Evolutionary conservation across 2,113 vertebrate genomes (phyloP).

Genomic region (Galeopterus variegatus): DNA sequence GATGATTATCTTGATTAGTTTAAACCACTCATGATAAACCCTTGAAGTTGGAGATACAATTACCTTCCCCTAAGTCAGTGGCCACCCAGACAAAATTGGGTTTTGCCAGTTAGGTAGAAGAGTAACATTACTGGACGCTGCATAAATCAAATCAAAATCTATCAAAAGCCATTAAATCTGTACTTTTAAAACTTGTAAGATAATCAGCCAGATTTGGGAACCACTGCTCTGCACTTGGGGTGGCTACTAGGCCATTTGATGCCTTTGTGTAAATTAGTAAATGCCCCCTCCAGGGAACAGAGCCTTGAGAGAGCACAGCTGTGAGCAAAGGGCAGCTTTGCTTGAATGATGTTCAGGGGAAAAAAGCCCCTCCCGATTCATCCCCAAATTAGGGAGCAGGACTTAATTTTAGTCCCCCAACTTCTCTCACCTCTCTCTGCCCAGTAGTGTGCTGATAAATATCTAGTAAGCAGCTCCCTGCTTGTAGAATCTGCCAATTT

Average conservation of each 20-base stretch:
- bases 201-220: neutral
- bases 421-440: neutral
- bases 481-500: neutral
- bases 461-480: neutral
- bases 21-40: neutral
- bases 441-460: fast-evolving
- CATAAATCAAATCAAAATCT: neutral
- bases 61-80: neutral
- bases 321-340: neutral
- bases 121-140: neutral
- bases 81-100: neutral
- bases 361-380: neutral
- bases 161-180: neutral
- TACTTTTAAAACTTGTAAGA: neutral
- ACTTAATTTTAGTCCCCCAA: fast-evolving
- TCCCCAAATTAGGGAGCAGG: neutral
- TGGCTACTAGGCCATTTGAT: neutral
- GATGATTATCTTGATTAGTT: neutral
- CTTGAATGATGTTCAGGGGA: neutral
- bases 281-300: neutral
- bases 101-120: neutral
- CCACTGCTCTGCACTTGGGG: neutral
- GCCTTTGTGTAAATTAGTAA: neutral
- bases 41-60: neutral
- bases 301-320: fast-evolving